Evolutionary conservation across 1,140 invertebrate genomes (phyloP).

Genomic region (Sarcophaga bullata): DNA sequence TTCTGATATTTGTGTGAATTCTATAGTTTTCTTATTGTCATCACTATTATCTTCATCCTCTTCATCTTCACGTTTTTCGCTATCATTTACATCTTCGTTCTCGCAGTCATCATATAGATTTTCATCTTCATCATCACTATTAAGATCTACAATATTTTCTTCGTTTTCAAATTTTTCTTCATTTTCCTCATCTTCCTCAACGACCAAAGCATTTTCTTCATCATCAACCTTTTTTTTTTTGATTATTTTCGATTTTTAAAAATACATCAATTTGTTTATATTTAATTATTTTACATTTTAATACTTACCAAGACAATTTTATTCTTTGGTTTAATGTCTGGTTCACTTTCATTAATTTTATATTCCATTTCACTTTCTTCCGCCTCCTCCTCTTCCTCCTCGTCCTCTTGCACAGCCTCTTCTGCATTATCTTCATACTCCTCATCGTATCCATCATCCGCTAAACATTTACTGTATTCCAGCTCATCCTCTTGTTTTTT

Average conservation of each 20-base stretch:
- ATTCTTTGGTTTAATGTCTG: conserved; percentile 61
- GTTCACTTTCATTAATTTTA: conserved; percentile 51
- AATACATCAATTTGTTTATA: conserved; percentile 49
- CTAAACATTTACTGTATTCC: conserved; percentile 46
- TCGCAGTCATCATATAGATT: conserved; percentile 33
- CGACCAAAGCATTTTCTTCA: conserved; percentile 55
- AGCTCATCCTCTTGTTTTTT: conserved; percentile 66
- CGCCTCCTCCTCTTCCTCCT: conserved; percentile 3
- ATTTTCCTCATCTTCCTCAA: conserved; percentile 47
- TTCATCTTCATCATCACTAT: conserved; percentile 55
- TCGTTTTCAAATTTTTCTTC: conserved; percentile 50
- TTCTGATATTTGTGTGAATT: conserved; percentile 23
- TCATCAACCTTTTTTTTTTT: conserved; percentile 48
- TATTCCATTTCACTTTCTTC: not conserved
- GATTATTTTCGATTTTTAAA: conserved; percentile 47
- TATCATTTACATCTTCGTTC: conserved; percentile 53
- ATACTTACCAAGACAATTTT: conserved; percentile 45
- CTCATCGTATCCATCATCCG: conserved; percentile 51
- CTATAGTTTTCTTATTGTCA: conserved; percentile 41
- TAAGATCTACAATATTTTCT: conserved; percentile 53
- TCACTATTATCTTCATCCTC: conserved; percentile 42
- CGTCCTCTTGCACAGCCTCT: conserved; percentile 42
- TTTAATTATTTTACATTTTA: conserved; percentile 14
- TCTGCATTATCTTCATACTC: conserved; percentile 52
- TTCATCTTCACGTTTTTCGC: conserved; percentile 46